Conservation (phyloP, 2,113 vertebrate genomes). For the Condylura cristata region DNA sequence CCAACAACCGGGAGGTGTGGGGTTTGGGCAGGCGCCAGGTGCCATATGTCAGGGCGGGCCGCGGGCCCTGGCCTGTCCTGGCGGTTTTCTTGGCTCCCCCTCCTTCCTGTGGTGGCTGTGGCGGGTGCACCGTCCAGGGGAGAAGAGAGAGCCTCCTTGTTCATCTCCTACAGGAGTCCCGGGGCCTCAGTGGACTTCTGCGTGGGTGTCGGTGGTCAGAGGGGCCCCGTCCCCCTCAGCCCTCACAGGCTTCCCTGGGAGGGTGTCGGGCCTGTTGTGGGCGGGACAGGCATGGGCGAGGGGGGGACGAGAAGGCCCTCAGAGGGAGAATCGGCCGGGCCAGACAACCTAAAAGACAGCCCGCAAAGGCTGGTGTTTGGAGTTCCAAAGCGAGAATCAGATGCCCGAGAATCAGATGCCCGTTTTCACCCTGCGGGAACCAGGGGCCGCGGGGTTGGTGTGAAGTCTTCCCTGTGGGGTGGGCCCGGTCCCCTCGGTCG, state of each 20-base stretch:
- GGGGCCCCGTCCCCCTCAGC: neutral
- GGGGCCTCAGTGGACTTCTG: neutral
- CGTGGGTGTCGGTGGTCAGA: rapidly evolving
- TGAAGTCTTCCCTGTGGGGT: rapidly evolving
- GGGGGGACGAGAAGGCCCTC: neutral
- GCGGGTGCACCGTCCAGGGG: neutral
- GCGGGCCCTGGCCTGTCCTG: neutral
- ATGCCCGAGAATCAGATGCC: neutral
- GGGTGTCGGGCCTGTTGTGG: neutral
- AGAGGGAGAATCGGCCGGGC: rapidly evolving
- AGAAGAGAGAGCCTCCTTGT: neutral
- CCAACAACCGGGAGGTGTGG: neutral
- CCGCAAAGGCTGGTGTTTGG: neutral
- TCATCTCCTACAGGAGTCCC: neutral
- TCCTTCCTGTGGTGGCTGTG: neutral
- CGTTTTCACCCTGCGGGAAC: neutral
- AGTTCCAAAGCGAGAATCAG: neutral
- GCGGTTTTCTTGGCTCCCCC: neutral
- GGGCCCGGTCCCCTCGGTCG: no score
- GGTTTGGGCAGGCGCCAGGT: neutral
- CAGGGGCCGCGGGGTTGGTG: neutral
- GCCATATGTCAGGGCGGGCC: neutral
- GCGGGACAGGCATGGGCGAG: neutral
- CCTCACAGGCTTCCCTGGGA: neutral
- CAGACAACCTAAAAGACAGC: neutral